Percentiles rank a stretch among this genome's conserved stretches.
These are phyloP conservation scores for Holocentrus rufus DNA, from an alignment of 2,797 vertebrate genomes.

Conservation along the genomic window DNA sequence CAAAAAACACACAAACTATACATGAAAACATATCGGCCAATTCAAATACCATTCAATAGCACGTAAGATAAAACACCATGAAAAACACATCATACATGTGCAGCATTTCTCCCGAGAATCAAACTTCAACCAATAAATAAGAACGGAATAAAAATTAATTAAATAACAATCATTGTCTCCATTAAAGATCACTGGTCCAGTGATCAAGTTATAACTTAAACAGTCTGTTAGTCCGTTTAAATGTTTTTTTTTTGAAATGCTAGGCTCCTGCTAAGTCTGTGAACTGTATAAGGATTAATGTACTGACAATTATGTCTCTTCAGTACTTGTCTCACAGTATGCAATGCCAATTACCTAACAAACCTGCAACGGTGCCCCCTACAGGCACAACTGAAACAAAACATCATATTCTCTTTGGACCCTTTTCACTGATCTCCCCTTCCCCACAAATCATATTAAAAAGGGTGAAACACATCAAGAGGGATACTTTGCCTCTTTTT, in stretches of 20 bases:
- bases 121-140: constrained; percentile 77
- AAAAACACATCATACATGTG: constrained; percentile 70
- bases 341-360: constrained; percentile 12
- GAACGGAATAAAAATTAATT: constrained; percentile 70
- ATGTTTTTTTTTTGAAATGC: constrained; percentile 66
- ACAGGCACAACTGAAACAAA: constrained; percentile 38
- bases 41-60: constrained; percentile 63
- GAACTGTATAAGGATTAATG: constrained; percentile 20
- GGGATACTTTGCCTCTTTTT: constrained; percentile 37
- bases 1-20: constrained; percentile 64
- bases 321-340: neutral
- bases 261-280: constrained; percentile 39
- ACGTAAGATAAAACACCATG: constrained; percentile 70
- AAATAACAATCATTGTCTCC: constrained; percentile 81
- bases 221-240: constrained; percentile 61
- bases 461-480: constrained; percentile 31
- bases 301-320: constrained; percentile 22
- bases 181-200: constrained; percentile 54
- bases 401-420: constrained; percentile 64
- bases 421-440: constrained; percentile 37
- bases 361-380: constrained; percentile 45
- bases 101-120: constrained; percentile 69
- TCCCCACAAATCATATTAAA: constrained; percentile 40
- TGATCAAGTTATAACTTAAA: constrained; percentile 71
- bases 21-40: constrained; percentile 63